These are phyloP conservation scores for Hoplodrina ambigua DNA, from an alignment of 2,888 invertebrate genomes.

Conservation along the genomic window DNA sequence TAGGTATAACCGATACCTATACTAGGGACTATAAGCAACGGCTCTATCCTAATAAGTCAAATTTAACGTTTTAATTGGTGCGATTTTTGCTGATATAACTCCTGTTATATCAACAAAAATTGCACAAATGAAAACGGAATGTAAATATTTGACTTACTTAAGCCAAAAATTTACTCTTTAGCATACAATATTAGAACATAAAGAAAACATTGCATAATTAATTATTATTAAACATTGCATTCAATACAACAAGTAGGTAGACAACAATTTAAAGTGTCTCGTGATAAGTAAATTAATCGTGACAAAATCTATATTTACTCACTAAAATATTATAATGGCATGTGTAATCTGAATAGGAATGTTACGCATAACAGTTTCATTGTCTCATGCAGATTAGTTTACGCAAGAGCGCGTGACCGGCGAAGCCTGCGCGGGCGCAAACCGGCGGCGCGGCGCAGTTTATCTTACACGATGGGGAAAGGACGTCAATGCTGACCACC, in stretches of 20 bases:
- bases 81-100: no score
- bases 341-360: constrained; percentile 45
- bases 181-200: no score
- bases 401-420: constrained; percentile 66
- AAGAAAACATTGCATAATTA: no score
- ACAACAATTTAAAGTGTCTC: background rate
- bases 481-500: constrained; percentile 50
- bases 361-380: constrained; percentile 64
- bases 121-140: no score
- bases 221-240: no score
- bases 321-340: constrained; percentile 42
- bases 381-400: constrained; percentile 73
- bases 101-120: no score
- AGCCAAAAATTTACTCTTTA: no score
- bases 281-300: background rate
- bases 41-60: background rate
- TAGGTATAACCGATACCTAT: no score
- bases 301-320: constrained; percentile 11
- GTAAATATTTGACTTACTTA: no score
- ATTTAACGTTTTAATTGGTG: no score
- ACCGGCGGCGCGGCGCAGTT: constrained; percentile 23
- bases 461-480: constrained; percentile 58
- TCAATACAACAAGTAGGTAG: background rate
- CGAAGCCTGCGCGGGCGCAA: constrained; percentile 35
- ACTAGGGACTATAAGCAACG: background rate